Evolutionary conservation across 2,888 invertebrate genomes (phyloP).

Genomic region (Catocala fraxini): DNA sequence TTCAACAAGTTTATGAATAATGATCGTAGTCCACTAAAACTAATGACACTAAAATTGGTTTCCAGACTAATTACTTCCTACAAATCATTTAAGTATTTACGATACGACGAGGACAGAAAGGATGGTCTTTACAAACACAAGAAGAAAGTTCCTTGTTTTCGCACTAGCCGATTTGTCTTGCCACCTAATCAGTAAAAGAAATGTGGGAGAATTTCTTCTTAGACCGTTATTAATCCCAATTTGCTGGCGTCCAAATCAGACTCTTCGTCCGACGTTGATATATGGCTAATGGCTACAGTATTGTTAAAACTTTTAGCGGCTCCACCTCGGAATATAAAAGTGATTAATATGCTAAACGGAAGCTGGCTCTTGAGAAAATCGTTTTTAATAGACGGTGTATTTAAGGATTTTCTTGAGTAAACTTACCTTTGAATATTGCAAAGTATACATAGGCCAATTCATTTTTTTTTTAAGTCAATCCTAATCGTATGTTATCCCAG

Average conservation of each 20-base stretch:
- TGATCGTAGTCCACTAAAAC: slow-evolving; percentile 4
- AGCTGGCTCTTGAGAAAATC: slow-evolving; percentile 27
- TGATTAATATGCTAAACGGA: slow-evolving; percentile 50
- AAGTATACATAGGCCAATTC: no score
- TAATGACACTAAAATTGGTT: slow-evolving; percentile 10
- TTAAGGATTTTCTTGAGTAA: no score
- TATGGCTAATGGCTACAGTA: slow-evolving; percentile 63
- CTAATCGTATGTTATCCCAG: no score
- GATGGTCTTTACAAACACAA: slow-evolving; percentile 29
- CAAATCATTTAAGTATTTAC: slow-evolving; percentile 38
- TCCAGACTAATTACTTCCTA: slow-evolving; percentile 32
- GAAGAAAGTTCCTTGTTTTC: slow-evolving; percentile 45
- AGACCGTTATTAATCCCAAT: slow-evolving; percentile 81
- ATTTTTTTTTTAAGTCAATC: no score
- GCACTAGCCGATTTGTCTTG: slow-evolving; percentile 70
- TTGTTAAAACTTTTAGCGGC: slow-evolving; percentile 53
- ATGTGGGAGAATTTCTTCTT: slow-evolving; percentile 66
- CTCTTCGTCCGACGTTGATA: slow-evolving; percentile 69
- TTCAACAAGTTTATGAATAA: slow-evolving; percentile 9
- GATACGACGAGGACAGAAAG: slow-evolving; percentile 7
- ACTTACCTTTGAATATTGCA: no score
- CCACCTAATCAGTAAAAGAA: slow-evolving; percentile 72
- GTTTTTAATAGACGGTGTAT: no score
- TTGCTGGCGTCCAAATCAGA: slow-evolving; percentile 66
- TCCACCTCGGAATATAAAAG: slow-evolving; percentile 48